These are phyloP conservation scores for Pseudolycoriella hygida DNA, from an alignment of 2,888 invertebrate species.

Conservation along the genomic window DNA sequence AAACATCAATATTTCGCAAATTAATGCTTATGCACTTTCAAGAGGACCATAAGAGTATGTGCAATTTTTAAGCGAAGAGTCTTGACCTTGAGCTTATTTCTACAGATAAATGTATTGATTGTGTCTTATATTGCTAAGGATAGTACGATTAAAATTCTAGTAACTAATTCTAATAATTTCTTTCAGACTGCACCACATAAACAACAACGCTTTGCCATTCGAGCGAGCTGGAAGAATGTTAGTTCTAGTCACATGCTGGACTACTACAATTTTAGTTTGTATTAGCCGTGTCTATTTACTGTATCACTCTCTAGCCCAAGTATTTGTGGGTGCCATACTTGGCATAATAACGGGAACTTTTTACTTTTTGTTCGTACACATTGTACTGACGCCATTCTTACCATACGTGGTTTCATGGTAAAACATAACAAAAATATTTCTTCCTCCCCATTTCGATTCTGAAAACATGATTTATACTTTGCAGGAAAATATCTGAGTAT, in stretches of 20 bases:
- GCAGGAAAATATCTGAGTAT: constrained; percentile 75
- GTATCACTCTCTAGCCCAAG: constrained; percentile 72
- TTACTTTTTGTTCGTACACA: constrained; percentile 70
- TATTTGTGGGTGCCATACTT: constrained; percentile 56
- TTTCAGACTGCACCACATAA: constrained; percentile 64
- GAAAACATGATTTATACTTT: too few species aligned
- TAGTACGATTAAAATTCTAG: constrained; percentile 3
- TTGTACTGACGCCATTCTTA: constrained; percentile 67
- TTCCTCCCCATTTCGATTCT: too few species aligned
- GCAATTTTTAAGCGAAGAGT: too few species aligned
- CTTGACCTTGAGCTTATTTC: too few species aligned
- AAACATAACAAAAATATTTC: too few species aligned
- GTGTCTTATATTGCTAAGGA: too few species aligned
- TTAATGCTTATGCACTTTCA: too few species aligned
- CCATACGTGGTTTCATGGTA: constrained; percentile 73
- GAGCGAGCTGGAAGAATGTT: constrained; percentile 55
- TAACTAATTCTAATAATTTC: constrained; percentile 9
- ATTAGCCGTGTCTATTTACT: constrained; percentile 64
- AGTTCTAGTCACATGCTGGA: constrained; percentile 41
- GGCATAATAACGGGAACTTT: constrained; percentile 55
- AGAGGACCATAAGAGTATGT: too few species aligned
- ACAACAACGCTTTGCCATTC: constrained; percentile 58
- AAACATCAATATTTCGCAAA: too few species aligned
- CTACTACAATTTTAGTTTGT: constrained; percentile 41
- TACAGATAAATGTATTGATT: too few species aligned